Evolutionary conservation across 2,797 vertebrate species (phyloP), one percentile per base, ranked within the genome.

Genomic region (Catamblyrhynchus diadema): DNA sequence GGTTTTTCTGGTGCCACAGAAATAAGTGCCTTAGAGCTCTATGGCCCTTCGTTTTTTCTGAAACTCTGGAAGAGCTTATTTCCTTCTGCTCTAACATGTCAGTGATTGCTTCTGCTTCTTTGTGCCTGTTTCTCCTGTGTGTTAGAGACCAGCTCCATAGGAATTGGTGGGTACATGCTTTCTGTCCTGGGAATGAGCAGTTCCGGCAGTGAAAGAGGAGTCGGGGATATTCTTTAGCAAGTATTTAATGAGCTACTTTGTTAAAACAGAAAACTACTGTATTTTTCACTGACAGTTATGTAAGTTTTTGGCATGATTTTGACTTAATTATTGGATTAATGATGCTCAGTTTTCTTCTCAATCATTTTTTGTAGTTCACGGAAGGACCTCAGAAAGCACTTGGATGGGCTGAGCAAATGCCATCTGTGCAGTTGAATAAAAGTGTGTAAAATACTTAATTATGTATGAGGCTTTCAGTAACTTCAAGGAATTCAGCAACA

Each of bases 391-490:
- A 71, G 82, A 91, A 96, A 93, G 39, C 79, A 69, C 61, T 92
- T 95, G 86, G 67, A 82, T 91, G 69, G 92, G 50, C 74, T 92
- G 71, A 95, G 85, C 84, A 94, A 95, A 91, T 95, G 85, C 95
- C 92, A 93, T 95, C 95, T 96, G 95, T 95, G 86, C 86, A 83
- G 88, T 32, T 92, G 88, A 95, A 95, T 82, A 93, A 78, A 87
- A 77, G 41, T 94, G 82, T 94, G 60, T 91, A 89, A 94, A 95
- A 95, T 92, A 94, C 54, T 96, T 95, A 90, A 94, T 95, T 95
- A 96, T 89, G 74, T 73, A 80, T 88, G 82, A 93, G 75, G 60
- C 71, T 86, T 95, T 90, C 81, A 73, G 60, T 89, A 87, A 82
- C 81, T 89, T 96, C 86, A 96, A 96, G 81, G 92, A 94, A 93